Base-by-base conservation (phyloP, 1,140 invertebrate genomes). In the Rhagoletis zephyria region DNA sequence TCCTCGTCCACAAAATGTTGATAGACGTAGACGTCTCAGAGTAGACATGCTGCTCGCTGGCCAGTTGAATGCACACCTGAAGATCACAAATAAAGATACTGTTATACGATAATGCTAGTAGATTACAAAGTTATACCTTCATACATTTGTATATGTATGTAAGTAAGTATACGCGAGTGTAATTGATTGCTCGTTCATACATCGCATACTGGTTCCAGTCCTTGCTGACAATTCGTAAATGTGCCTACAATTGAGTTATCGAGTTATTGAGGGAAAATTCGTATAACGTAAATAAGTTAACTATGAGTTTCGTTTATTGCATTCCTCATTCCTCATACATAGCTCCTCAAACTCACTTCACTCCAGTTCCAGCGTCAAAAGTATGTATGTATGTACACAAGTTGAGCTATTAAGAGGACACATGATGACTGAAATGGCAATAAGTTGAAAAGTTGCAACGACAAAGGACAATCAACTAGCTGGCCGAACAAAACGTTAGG, bases 181-280 rank as follows among this genome's bases (percentile, higher is more conserved):
- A 67, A 40, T 30, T 14, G 6, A 40, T 30, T 40, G 14, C 74
- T 56, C 42, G 4, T 4, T 51, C 56, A 77, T 1, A 77, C 5
- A 51, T 14, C 6, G 30, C 48, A 63, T 63, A 63, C 30, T 30
- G 30, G 30, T 30, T 30, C 12, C n/a, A 64, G 9, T 64, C n/a
- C n/a, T 19, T 77, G 3, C 45, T 7, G 6, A 1, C 74, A 81
- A 59, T 59, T 81, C 74, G 74, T 81, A 81, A 81, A 81, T 81
- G 74, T 81, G 74, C 74, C 74, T 81, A 81, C 85, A 86, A 86
- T 86, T 60, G 85, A 86, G 85, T 86, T 86, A 86, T 86, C 85
- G 19, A 86, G 56, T 86, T 86, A 86, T 86, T 63, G 63, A 56
- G 74, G 9, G 74, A 81, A 81, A 81, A 81, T 56, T 81, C 59